A percentile compares a stretch with the other conserved stretches of the same genome.
Evolutionary conservation across 2,888 invertebrate genomes (phyloP).

Genomic region (Galerucella nymphaeae): DNA sequence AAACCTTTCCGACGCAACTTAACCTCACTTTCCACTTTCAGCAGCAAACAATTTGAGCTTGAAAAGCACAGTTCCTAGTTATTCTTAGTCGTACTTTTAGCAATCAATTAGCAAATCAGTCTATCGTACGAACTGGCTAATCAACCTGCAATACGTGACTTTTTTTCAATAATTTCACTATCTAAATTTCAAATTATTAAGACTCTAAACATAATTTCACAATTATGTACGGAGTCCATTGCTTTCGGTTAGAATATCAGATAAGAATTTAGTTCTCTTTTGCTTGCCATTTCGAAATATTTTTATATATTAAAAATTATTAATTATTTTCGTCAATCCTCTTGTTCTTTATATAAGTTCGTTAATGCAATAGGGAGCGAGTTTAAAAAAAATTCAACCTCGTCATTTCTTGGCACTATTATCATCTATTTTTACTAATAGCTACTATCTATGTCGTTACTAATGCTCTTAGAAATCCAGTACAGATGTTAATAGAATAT

Average conservation of each 20-base stretch:
- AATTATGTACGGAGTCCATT: background rate
- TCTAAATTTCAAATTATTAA: conserved; percentile 31
- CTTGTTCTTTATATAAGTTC: background rate
- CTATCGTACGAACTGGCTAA: conserved; percentile 31
- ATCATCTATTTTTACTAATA: conserved; percentile 12
- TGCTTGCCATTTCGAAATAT: background rate
- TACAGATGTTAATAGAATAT: conserved; percentile 13
- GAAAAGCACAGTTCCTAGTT: conserved; percentile 42
- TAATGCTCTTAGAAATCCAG: conserved; percentile 3
- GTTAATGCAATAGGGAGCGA: background rate
- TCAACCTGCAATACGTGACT: conserved; percentile 28
- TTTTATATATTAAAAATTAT: background rate
- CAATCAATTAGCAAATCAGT: conserved; percentile 29
- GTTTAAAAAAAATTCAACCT: background rate
- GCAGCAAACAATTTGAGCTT: conserved; percentile 42
- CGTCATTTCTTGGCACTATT: conserved; percentile 19
- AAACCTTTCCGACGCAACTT: conserved; percentile 21
- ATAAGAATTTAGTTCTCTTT: background rate
- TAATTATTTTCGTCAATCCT: background rate
- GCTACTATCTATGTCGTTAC: background rate
- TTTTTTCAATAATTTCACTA: conserved; percentile 30
- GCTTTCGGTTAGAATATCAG: conserved; percentile 3
- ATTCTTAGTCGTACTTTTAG: conserved; percentile 19
- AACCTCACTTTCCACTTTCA: conserved; percentile 36
- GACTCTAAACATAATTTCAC: background rate